Base-by-base conservation (phyloP, 1,140 invertebrate genomes). In the Cephus cinctus region DNA sequence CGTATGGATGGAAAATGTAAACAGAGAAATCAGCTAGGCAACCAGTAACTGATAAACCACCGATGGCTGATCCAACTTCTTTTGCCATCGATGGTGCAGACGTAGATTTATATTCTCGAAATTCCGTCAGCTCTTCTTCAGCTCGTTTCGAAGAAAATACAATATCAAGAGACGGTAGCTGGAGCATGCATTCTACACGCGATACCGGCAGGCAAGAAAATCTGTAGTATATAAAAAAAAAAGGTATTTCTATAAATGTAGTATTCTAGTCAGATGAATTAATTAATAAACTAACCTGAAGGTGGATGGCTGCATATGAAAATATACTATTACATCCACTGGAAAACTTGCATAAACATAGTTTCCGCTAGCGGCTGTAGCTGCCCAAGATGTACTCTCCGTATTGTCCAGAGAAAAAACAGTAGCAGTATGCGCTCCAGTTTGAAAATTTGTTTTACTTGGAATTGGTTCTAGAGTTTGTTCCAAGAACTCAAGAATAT, bases 261-360 rank as follows among this genome's bases (percentile, higher is more conserved):
- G 15, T 36, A 11, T 12, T 36, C 34, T 9, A 11, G 14, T 36
- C 19, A 36, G 23, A 32, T 30, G 3, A 20, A 25, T 31, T 18
- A 39, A 46, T 41, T 6, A 12, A 32, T 43, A 38, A 42, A 2
- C 35, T 53, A 54, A 73, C 72, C 73, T 70, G 67, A 98, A 96
- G 2, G 92, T 93, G 9, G 94, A 96, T 0, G 96, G 95, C 66
- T 98, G 92, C 85, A 98, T 96, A 69, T 96, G 91, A 76, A 98
- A 95, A 73, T 98, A 97, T 5, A 99, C 96, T 57, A 99, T 93
- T 6, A 99, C 94, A 78, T 99, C 96, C 0, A 99, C 94, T 0
- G 96, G 96, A 69, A 98, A 98, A 47, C 93, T 96, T 8, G 91
- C 88, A 64, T 93, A 93, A 47, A 87, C 88, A 67, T 91, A 90